Percentiles rank a stretch among this genome's conserved stretches.
phyloP scores from a whole-genome alignment of 2,113 vertebrate species.

The Petrocephalus zakoni region DNA sequence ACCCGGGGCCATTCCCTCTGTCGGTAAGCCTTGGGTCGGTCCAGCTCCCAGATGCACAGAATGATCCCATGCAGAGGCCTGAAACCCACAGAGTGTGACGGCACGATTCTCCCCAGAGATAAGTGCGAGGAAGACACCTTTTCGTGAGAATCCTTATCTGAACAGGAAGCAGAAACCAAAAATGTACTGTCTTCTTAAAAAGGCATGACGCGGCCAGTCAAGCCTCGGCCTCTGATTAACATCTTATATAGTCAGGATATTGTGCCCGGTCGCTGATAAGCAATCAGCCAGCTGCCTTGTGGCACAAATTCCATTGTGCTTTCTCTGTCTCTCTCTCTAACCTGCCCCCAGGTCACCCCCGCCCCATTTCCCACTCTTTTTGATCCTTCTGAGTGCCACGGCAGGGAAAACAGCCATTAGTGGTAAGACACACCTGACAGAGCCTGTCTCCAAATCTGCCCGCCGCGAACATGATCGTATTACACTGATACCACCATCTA shows the following conservation, averaged over 20 bases:
- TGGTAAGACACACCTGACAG: slow-evolving; percentile 41
- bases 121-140: slow-evolving; percentile 41
- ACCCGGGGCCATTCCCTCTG: neutral
- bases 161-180: slow-evolving; percentile 44
- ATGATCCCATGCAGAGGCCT: neutral
- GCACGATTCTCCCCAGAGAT: slow-evolving; percentile 29
- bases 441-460: neutral
- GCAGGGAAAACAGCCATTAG: slow-evolving; percentile 46
- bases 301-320: slow-evolving; percentile 39
- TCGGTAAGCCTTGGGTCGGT: neutral
- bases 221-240: slow-evolving; percentile 40
- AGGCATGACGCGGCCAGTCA: slow-evolving; percentile 50
- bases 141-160: slow-evolving; percentile 54
- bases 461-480: slow-evolving; percentile 38
- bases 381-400: slow-evolving; percentile 46
- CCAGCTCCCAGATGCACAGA: neutral
- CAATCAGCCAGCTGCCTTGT: slow-evolving; percentile 47
- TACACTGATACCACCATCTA: slow-evolving; percentile 38
- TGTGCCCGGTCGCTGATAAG: slow-evolving; percentile 52
- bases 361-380: slow-evolving; percentile 33
- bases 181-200: slow-evolving; percentile 48
- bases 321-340: slow-evolving; percentile 21
- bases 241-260: slow-evolving; percentile 50
- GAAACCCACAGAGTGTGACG: neutral
- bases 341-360: neutral